phyloP scores from a whole-genome alignment of 2,888 invertebrate genomes.

The Bombylius major region DNA sequence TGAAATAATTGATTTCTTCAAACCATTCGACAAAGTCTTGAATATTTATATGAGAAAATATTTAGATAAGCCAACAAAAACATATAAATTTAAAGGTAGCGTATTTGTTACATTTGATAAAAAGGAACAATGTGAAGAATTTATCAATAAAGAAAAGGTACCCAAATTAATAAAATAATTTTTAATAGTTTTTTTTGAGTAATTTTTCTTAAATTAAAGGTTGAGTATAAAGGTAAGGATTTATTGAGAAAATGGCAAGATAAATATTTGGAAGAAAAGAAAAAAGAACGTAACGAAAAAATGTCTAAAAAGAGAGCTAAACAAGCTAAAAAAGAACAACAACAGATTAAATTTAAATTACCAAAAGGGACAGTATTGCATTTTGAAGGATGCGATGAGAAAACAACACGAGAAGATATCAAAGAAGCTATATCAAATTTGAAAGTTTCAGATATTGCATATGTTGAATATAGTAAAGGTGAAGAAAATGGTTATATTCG shows the following conservation, averaged over 20 bases:
- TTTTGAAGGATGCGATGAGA: conserved; percentile 50
- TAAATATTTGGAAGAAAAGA: conserved; percentile 53
- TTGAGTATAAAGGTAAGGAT: conserved; percentile 54
- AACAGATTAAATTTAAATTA: conserved; percentile 33
- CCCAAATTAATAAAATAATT: not conserved
- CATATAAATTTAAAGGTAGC: conserved; percentile 75
- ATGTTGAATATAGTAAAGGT: conserved; percentile 63
- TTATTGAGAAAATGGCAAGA: conserved; percentile 58
- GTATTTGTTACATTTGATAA: conserved; percentile 79
- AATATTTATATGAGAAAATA: conserved; percentile 52
- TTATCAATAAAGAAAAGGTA: conserved; percentile 51
- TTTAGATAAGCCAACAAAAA: conserved; percentile 48
- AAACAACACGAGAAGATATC: conserved; percentile 55
- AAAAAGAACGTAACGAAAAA: conserved; percentile 48
- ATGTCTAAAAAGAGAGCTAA: conserved; percentile 41
- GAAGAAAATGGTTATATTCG: conserved; percentile 61
- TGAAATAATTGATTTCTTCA: conserved; percentile 60
- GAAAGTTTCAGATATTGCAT: conserved; percentile 44
- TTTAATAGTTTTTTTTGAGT: not conserved
- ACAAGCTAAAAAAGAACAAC: conserved; percentile 25
- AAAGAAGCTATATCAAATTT: conserved; percentile 48
- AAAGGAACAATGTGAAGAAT: conserved; percentile 66
- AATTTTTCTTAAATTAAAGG: conserved; percentile 12
- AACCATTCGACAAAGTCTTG: conserved; percentile 52
- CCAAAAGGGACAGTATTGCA: conserved; percentile 64